phyloP scores from a whole-genome alignment of 2,797 vertebrate species.

The Hippocampus kuda region DNA sequence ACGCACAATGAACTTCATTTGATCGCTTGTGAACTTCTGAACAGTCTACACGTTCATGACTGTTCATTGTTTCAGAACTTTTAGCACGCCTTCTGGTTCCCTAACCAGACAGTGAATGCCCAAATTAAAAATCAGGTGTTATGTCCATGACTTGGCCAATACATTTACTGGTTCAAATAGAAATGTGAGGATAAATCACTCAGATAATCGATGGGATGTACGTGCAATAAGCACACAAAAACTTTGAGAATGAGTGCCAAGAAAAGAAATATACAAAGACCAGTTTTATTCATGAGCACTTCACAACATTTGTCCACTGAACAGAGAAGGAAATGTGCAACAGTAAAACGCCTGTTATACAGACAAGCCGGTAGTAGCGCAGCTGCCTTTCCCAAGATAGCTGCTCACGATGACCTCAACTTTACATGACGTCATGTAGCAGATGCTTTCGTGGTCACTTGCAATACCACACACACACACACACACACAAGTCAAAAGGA shows the following conservation, averaged over 20 bases:
- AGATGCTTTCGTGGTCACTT: neutral
- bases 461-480: neutral
- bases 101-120: too few relatives aligned
- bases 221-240: neutral
- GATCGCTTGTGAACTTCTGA: too few relatives aligned
- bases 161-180: too few relatives aligned
- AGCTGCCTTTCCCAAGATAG: neutral
- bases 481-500: neutral
- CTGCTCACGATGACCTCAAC: neutral
- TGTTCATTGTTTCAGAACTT: too few relatives aligned
- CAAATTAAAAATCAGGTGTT: too few relatives aligned
- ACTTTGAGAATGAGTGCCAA: neutral
- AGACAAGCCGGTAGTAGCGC: neutral
- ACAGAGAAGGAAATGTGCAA: neutral
- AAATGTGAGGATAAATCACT: too few relatives aligned
- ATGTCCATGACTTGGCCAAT: too few relatives aligned
- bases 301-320: neutral
- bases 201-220: neutral
- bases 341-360: neutral
- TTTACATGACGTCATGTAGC: neutral
- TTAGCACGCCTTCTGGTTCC: too few relatives aligned
- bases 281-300: slow-evolving; percentile 4
- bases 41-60: too few relatives aligned
- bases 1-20: too few relatives aligned
- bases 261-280: neutral